Evolutionary conservation across 2,113 vertebrate species (phyloP), one percentile per base, ranked within the genome.

Genomic region (Labeo rohita): DNA sequence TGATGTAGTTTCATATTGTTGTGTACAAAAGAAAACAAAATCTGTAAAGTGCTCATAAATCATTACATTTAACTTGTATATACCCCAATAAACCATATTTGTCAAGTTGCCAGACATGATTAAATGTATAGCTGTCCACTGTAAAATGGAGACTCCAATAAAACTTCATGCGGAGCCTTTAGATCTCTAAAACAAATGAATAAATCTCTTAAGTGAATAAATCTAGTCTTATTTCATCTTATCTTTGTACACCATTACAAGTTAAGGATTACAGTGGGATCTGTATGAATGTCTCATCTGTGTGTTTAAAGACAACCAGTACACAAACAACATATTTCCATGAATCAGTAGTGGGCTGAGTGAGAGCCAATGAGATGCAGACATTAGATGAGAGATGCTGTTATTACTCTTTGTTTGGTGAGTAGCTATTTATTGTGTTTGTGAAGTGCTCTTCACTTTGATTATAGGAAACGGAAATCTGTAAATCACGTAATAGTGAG

Each of bases 401-500:
- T 45, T n/a, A 4, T 36, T 73, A 68, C 52, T 15, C 23, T 89
- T 84, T 73, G 36, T 54, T 79, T 43, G 50, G n/a, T 49, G 34
- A 86, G 77, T 50, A 61, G 45, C 28, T 56, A 39, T 76, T 76
- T 52, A 65, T 73, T 13, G 16, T 80, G 50, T 84, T 52, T 18
- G 23, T 85, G 47, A 77, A 87, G 83, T 34, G 36, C 83, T 65
- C 87, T 80, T 88, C 77, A 83, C 36, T 3, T 68, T 87, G 50
- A 88, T 87, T 87, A 83, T 70, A 45, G 78, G 50, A 85, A 43
- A n/a, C 9, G 49, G 50, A 75, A 54, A 50, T 59, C 43, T 34
- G 8, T 18, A 34, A 21, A 77, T 78, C 13, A 68, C 9, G 49
- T 74, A 80, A 80, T 85, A 61, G 65, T 61, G 70, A 59, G 45